Conservation (phyloP, 2,888 invertebrate species). For the Andrena bucephala region DNA sequence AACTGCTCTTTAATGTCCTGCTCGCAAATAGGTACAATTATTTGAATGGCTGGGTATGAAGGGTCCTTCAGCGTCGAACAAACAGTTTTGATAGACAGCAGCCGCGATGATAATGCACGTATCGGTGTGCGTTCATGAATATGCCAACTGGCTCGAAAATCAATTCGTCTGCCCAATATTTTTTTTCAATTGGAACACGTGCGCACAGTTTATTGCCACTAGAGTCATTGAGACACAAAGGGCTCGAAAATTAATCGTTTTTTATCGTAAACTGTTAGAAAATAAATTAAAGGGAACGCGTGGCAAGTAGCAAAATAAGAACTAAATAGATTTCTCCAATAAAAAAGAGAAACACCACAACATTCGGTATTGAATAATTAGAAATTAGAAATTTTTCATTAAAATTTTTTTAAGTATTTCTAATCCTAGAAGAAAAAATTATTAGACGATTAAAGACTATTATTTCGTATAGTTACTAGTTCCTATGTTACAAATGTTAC, state of each 20-base stretch:
- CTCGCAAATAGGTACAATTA: conserved; percentile 9
- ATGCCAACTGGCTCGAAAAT: conserved; percentile 29
- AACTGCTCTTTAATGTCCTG: conserved; percentile 13
- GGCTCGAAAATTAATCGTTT: neutral
- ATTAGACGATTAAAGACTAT: too few species aligned
- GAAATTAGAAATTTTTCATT: too few species aligned
- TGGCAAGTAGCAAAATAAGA: too few species aligned
- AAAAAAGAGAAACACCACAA: too few species aligned
- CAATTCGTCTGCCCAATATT: conserved; percentile 22
- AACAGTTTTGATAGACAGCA: conserved; percentile 42
- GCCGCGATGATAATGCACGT: conserved; percentile 22
- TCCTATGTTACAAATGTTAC: too few species aligned
- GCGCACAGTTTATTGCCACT: neutral
- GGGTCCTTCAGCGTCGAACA: conserved; percentile 8
- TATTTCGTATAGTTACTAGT: too few species aligned
- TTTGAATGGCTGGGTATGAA: neutral
- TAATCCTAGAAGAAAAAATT: too few species aligned
- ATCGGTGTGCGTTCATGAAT: conserved; percentile 25
- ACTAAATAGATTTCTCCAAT: too few species aligned
- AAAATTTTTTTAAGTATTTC: too few species aligned
- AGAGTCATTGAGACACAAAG: neutral
- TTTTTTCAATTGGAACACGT: conserved; percentile 14
- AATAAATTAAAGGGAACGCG: too few species aligned
- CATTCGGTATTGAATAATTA: too few species aligned
- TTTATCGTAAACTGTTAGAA: neutral